Evolutionary conservation across 1,140 invertebrate species (phyloP).

Genomic region (Trypoxylus dichotomus): DNA sequence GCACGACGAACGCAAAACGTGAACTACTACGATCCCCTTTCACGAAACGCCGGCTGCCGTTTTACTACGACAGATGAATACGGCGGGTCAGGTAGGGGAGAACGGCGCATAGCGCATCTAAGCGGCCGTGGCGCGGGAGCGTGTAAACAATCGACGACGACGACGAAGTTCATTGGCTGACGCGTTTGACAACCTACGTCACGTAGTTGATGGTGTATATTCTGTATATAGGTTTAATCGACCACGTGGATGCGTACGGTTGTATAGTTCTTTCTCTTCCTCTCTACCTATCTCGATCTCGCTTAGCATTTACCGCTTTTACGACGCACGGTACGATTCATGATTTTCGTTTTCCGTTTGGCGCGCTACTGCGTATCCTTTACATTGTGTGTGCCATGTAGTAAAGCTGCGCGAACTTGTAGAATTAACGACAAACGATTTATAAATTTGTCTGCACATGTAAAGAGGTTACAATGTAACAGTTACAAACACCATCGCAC

Average conservation of each 20-base stretch:
- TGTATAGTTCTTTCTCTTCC: background rate
- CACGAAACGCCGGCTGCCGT: background rate
- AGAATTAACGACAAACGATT: no score
- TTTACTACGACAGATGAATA: background rate
- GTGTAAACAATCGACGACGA: background rate
- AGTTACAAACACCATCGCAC: no score
- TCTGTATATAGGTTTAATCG: background rate
- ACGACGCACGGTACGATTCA: background rate
- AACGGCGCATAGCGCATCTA: background rate
- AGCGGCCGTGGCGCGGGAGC: background rate
- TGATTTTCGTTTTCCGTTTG: no score
- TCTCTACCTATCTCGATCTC: no score
- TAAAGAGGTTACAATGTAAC: no score
- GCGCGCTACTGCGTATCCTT: no score
- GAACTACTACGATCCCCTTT: background rate
- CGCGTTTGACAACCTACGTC: constrained; percentile 15
- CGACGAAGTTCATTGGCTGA: constrained; percentile 19
- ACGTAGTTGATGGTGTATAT: background rate
- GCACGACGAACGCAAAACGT: background rate
- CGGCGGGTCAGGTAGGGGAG: background rate
- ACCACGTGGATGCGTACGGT: constrained; percentile 9
- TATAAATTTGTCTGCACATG: no score
- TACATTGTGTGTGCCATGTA: no score
- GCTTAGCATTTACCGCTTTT: background rate
- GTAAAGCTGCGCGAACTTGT: no score